These are phyloP conservation scores for Cassiopea andromeda DNA, from an alignment of 30 jellyfish, hydroid and myxozoan species.

Conservation along the genomic window DNA sequence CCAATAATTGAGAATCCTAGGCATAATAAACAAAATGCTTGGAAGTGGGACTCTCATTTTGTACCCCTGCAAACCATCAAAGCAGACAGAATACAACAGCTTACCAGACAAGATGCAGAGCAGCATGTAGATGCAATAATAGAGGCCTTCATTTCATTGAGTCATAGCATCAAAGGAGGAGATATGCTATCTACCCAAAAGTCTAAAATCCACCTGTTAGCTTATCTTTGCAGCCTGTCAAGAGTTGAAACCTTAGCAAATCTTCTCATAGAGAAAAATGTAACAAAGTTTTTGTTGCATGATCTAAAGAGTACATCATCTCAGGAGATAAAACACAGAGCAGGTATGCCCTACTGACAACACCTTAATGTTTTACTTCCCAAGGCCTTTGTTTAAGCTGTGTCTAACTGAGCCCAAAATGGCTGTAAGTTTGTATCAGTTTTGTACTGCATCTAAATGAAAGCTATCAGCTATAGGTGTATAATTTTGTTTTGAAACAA, in stretches of 20 bases:
- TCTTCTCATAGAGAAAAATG: slow-evolving; percentile 54
- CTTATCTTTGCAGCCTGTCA: slow-evolving; percentile 64
- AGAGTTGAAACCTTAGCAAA: slow-evolving; percentile 74
- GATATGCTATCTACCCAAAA: slow-evolving; percentile 21
- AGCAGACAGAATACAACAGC: slow-evolving; percentile 21
- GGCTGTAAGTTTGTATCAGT: too few relatives aligned
- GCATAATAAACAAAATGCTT: slow-evolving; percentile 39
- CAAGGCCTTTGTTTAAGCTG: not conserved
- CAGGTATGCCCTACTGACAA: slow-evolving; percentile 53
- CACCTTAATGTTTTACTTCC: not conserved
- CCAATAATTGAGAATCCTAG: slow-evolving; percentile 87
- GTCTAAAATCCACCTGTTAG: slow-evolving; percentile 54
- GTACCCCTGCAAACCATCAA: slow-evolving; percentile 53
- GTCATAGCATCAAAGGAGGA: slow-evolving; percentile 1
- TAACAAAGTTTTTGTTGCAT: slow-evolving; percentile 34
- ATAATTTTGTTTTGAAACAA: too few relatives aligned
- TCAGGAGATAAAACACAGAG: slow-evolving; percentile 72
- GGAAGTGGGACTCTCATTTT: slow-evolving; percentile 79
- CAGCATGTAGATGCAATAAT: slow-evolving; percentile 36
- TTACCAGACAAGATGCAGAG: slow-evolving; percentile 53
- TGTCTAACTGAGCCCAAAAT: not conserved
- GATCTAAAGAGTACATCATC: slow-evolving; percentile 68
- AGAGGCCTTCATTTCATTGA: not conserved
- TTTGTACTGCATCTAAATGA: too few relatives aligned
- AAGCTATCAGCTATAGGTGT: too few relatives aligned